Base-by-base conservation (phyloP, 2,888 invertebrate genomes). In the Pseudoips prasinana region DNA sequence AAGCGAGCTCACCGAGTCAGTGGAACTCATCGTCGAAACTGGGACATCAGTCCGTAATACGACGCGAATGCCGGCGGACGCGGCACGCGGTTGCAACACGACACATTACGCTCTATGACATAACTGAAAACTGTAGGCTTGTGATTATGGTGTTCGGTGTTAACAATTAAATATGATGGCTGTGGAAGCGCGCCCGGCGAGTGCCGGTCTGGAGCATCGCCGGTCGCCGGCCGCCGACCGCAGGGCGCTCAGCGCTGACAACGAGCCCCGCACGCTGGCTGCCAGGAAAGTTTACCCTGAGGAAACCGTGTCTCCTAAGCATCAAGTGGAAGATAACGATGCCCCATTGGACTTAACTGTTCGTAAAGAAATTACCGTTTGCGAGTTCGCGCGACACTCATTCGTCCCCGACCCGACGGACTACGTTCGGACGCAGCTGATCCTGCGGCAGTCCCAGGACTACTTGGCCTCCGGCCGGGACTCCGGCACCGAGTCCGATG, bases 321-420 rank as follows among this genome's bases (percentile, higher is more conserved):
- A 33, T 32, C 66, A 53, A 28, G 30, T 56, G 22, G 55, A 57
- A 18, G 58, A 90, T 37, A 91, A 92, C 51, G 93, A 94, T 55
- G 92, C 92, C 40, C 96, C 96, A 8, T 77, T 96, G 76, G 96
- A 96, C 89, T 88, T 96, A 72, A 94, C 95, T 56, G 92, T 94
- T 40, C 79, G 87, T 33, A 84, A 85, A 59, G 89, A 86, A 62
- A 85, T 89, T 50, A 73, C 88, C 8, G 89, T 89, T 41, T 73
- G 87, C 58, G 88, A 89, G 27, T 89, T 89, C 64, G 89, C 89
- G 45, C 70, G 88, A 37, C 88, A 87, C 48, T 72, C 86, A 8
- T 83, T 87, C 62, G 85, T 87, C 62, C 84, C 88, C 58, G 82
- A 91, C 69, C 85, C 88, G 10, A 62, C 83, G 50, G 82, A 90